Percentiles rank a stretch among this genome's conserved stretches.
These are phyloP conservation scores for Pholis gunnellus DNA, from an alignment of 2,113 vertebrate genomes.

Conservation along the genomic window DNA sequence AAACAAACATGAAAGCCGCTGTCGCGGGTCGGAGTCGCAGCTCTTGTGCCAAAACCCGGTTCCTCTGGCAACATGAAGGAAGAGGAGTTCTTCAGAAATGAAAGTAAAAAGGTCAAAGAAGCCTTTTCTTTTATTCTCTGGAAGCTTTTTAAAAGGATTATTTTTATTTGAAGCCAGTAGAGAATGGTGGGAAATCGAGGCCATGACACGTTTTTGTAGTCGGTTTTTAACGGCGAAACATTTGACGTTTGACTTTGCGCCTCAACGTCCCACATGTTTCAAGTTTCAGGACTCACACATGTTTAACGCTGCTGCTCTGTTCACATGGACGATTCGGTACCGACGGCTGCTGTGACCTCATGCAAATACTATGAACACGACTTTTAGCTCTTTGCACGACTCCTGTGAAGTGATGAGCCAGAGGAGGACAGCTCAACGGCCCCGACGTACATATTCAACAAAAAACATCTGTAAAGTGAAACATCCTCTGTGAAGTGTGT, in stretches of 20 bases:
- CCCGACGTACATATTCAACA: constrained; percentile 19
- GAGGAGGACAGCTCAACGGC: neutral
- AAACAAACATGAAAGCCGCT: neutral
- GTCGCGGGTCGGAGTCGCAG: neutral
- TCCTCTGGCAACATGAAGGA: neutral
- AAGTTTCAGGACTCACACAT: neutral
- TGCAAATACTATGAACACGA: constrained; percentile 1
- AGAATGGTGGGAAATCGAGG: neutral
- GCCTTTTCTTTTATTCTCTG: neutral
- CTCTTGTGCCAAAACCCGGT: constrained; percentile 1
- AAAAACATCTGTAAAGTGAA: constrained; percentile 14
- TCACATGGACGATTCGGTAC: neutral
- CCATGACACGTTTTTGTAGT: neutral
- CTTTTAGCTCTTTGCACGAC: neutral
- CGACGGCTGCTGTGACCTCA: neutral
- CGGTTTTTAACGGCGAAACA: neutral
- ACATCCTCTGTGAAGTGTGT: neutral
- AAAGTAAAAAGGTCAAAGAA: neutral
- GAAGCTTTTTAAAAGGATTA: neutral
- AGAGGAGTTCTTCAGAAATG: neutral
- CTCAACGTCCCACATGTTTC: neutral
- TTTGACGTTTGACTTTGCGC: too few relatives aligned
- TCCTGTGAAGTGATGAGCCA: neutral
- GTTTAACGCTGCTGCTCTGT: neutral
- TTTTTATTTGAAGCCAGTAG: neutral